Conservation (phyloP, 37 sponge, comb jelly and placozoan species). For the Tethya wilhelma region DNA sequence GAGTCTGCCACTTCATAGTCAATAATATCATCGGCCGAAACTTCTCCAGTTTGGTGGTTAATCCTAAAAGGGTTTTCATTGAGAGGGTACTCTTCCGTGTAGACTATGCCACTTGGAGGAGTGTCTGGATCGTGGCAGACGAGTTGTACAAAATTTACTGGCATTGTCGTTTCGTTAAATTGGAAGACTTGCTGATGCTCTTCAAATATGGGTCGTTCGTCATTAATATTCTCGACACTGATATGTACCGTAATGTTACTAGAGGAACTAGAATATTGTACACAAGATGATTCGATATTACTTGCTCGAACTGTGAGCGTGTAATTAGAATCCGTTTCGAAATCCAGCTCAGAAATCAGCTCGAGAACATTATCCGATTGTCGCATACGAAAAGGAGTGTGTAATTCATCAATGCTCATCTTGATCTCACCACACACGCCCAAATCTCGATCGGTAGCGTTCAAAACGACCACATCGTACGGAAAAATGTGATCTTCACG, state of each 20-base stretch:
- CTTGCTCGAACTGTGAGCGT: too few relatives aligned
- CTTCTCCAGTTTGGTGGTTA: background rate
- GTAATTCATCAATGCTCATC: background rate
- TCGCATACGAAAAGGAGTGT: too few relatives aligned
- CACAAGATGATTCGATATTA: too few relatives aligned
- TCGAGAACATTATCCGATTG: too few relatives aligned
- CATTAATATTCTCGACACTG: background rate
- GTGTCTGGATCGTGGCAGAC: conserved; percentile 15
- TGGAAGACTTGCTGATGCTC: background rate
- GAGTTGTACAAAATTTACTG: background rate
- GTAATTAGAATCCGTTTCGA: too few relatives aligned
- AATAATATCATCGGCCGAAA: background rate
- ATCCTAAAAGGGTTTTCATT: background rate
- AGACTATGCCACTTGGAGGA: background rate
- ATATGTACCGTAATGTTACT: background rate
- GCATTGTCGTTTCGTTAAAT: background rate
- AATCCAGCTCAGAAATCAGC: too few relatives aligned
- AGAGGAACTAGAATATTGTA: too few relatives aligned
- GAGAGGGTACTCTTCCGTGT: background rate
- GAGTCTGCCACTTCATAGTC: background rate
- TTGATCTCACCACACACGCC: conserved; percentile 13
- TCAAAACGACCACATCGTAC: background rate
- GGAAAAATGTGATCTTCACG: too few relatives aligned
- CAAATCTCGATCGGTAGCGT: conserved; percentile 4
- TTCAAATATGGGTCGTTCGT: background rate